Evolutionary conservation across 2,113 vertebrate species (phyloP).

Genomic region (Grantiella picta): DNA sequence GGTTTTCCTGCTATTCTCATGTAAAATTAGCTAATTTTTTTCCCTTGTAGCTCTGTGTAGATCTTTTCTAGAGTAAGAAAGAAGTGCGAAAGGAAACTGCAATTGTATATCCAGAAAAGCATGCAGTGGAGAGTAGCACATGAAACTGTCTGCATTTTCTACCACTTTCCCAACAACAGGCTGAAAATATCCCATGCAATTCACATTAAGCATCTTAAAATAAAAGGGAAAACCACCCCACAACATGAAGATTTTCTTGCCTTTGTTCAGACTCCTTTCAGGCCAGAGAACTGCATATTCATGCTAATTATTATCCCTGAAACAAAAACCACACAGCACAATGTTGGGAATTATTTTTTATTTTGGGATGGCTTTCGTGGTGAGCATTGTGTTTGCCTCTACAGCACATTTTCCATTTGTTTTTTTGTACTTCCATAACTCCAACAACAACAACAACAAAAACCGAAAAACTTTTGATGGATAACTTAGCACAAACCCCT

Average conservation of each 20-base stretch:
- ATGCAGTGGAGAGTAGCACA: not conserved
- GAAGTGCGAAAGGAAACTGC: not conserved
- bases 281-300: not conserved
- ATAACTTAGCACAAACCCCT: not conserved
- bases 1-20: not conserved
- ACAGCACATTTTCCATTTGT: not conserved
- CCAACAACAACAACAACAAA: not conserved
- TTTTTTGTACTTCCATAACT: not conserved
- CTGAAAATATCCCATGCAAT: not conserved
- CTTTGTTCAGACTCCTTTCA: not conserved
- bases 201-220: not conserved
- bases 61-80: not conserved
- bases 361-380: not conserved
- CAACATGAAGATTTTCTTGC: not conserved
- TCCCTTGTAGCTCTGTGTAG: not conserved
- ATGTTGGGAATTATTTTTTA: not conserved
- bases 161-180: not conserved
- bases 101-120: not conserved
- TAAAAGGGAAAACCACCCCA: not conserved
- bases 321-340: not conserved
- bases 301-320: not conserved
- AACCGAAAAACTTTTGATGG: not conserved
- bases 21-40: not conserved
- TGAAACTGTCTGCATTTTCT: not conserved
- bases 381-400: not conserved